Evolutionary conservation across 2,113 vertebrate genomes (phyloP), one percentile per base, ranked within the genome.

Genomic region (Mugil cephalus): DNA sequence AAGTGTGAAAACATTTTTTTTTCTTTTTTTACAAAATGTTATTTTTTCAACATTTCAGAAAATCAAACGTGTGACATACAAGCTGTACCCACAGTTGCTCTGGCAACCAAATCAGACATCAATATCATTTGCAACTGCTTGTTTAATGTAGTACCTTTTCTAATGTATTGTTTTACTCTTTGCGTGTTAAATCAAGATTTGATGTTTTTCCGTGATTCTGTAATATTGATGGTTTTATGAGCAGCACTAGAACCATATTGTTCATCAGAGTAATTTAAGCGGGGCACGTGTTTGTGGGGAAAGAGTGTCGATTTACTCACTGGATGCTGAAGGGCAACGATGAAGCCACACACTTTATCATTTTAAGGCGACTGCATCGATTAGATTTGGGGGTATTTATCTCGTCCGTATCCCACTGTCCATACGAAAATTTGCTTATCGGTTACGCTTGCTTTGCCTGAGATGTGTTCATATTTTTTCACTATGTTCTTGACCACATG

Each of bases 281-380:
- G 53, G 79, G 84, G 68, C 85, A 89, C 87, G 87, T 88, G 77
- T 80, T 65, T 82, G 75, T 80, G 53, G 69, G n/a, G 67, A 66
- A 69, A 69, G 78, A 88, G 87, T 89, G 74, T 86, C 80, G 35
- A 80, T 93, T 92, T 93, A 91, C 87, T 84, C 77, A 83, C 87
- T 91, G 79, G 82, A 92, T 89, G 82, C 86, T 90, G 78, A 79
- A 79, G 81, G 83, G 77, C 70, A 76, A 86, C 73, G 75, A 80
- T 69, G 69, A 91, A 71, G 48, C 67, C 69, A 78, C 63, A 68
- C 54, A 72, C 36, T 62, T 67, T 60, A 55, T 86, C 61, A 64
- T 77, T 81, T 84, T 83, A 17, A 60, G 72, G 67, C 65, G 62
- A 65, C 42, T 55, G 24, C 53, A 74, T 74, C 40, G 14, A 36